Evolutionary conservation across 1,140 invertebrate genomes (phyloP).

Genomic region (Drosophila sucinea): DNA sequence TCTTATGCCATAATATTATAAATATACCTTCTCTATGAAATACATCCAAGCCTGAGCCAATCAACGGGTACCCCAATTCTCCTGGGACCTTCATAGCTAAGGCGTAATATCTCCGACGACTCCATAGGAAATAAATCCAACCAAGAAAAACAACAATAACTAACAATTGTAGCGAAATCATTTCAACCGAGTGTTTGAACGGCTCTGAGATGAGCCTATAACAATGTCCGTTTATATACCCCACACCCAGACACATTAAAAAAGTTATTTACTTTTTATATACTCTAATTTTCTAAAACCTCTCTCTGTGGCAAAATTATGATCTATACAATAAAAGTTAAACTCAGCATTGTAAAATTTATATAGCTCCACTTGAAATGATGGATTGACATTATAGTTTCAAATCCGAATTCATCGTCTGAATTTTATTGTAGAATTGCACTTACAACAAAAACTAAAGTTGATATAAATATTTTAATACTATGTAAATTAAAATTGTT

Average conservation of each 20-base stretch:
- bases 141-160: conserved; percentile 17
- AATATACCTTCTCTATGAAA: conserved; percentile 23
- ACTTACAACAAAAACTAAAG: too few species aligned
- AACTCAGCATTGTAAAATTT: too few species aligned
- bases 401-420: too few species aligned
- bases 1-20: fast-evolving
- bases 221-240: not conserved
- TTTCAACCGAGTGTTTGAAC: not conserved
- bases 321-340: too few species aligned
- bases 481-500: not conserved
- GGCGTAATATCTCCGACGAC: conserved; percentile 58
- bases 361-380: too few species aligned
- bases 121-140: conserved; percentile 68
- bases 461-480: too few species aligned
- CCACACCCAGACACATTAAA: not conserved
- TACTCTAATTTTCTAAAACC: too few species aligned
- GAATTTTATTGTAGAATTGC: too few species aligned
- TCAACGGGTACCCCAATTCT: conserved; percentile 47
- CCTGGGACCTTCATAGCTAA: conserved; percentile 57
- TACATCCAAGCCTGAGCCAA: conserved; percentile 30
- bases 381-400: too few species aligned
- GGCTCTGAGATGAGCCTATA: not conserved
- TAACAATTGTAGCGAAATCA: conserved; percentile 21
- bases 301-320: too few species aligned
- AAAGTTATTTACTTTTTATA: too few species aligned